Evolutionary conservation across 2,888 invertebrate species (phyloP), one percentile per base, ranked within the genome.

Genomic region (Oligia latruncula): DNA sequence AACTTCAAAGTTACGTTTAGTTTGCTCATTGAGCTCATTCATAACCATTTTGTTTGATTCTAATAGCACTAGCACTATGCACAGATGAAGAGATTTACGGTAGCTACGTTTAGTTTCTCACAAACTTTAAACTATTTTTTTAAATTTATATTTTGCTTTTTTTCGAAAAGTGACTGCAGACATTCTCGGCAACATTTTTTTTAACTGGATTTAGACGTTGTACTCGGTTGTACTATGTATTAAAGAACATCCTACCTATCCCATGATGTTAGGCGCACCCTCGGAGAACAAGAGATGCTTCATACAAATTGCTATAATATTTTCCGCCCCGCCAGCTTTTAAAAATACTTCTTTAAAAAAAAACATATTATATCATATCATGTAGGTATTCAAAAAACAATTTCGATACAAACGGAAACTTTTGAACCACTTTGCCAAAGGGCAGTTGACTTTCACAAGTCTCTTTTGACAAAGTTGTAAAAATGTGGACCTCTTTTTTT

Each of bases 1-100:
- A 92, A 93, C 91, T 90, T 91, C 90, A 92, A 90, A 90, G 78
- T 77, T 88, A 81, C 92, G 92, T 92, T 93, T 91, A 67, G 90
- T 91, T 91, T 65, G 43, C 60, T 49, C 46, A 46, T 35, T 29
- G n/a, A n/a, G n/a, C n/a, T n/a, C n/a, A 1, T 29, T 64, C 29
- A 11, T 46, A 46, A 55, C 66, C 20, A 73, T 66, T 55, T 52
- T 80, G 66, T 65, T 68, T 70, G 20, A 20, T 55, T 20, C 3
- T 2, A 20, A 0, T 20, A 58, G 29, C 29, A 29, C 1, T 20
- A 58, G 29, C 29, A 29, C 1, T 29, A 29, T 1, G 29, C 23
- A 49, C 11, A 35, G 13, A 20, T 15, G 20, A 9, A 46, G 17
- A 49, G n/a, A 65, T 49, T 13, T 29, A 49, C 15, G n/a, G 46